Percentiles rank a stretch among this genome's conserved stretches.
These are phyloP conservation scores for Noctua janthe DNA, from an alignment of 2,888 invertebrate genomes.

Conservation along the genomic window DNA sequence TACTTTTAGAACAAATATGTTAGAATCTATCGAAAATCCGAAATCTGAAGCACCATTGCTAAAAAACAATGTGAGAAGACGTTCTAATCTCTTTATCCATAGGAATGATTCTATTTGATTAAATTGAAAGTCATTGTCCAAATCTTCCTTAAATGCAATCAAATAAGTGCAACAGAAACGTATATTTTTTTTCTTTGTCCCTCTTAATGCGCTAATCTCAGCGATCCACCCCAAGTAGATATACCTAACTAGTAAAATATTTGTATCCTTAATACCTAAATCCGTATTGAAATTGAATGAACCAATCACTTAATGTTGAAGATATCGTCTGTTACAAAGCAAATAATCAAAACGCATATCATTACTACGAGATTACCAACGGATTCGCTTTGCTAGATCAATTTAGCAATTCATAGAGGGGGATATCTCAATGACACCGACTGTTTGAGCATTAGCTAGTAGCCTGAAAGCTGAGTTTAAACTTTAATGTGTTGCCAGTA, in stretches of 20 bases:
- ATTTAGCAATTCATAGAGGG: slow-evolving; percentile 51
- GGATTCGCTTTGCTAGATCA: slow-evolving; percentile 20
- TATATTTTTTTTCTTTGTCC: not conserved
- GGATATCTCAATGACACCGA: slow-evolving; percentile 15
- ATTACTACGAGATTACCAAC: slow-evolving; percentile 29
- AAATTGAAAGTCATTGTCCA: not conserved
- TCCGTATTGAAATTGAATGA: slow-evolving; percentile 7
- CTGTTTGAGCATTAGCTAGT: slow-evolving; percentile 25
- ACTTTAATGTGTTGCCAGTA: slow-evolving; percentile 40
- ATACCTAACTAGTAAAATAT: not conserved
- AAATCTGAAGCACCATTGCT: not conserved
- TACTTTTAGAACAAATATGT: not conserved
- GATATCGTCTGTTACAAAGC: not conserved
- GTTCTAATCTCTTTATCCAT: not conserved
- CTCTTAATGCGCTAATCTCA: not conserved
- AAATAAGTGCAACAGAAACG: slow-evolving; percentile 9
- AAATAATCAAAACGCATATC: slow-evolving; percentile 44
- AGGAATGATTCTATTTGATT: not conserved
- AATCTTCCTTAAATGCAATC: not conserved
- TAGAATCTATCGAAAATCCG: not conserved
- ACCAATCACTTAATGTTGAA: slow-evolving; percentile 21
- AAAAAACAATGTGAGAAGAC: not conserved
- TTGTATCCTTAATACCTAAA: slow-evolving; percentile 15
- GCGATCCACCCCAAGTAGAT: not conserved
- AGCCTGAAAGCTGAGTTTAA: slow-evolving; percentile 37